Base-by-base conservation (phyloP, 2,888 invertebrate genomes). In the Archips crataeganus region DNA sequence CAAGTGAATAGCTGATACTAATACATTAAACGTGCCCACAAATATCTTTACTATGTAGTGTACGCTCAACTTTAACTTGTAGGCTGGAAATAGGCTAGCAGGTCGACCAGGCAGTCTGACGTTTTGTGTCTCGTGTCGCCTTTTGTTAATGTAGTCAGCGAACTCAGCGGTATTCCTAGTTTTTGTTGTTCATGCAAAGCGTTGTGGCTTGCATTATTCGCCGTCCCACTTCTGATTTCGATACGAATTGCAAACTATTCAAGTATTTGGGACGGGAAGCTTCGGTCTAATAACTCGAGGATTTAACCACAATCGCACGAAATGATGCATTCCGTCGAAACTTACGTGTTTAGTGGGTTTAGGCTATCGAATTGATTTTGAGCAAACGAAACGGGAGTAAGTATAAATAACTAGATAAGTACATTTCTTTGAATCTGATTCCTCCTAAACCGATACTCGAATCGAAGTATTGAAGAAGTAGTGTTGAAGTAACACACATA, bases 91-190 rank as follows among this genome's bases (percentile, higher is more conserved):
- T 65, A 65, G 65, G 65, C 65, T 65, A 65, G 36, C 36, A 36
- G 49, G 65, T 51, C 66, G 65, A 15, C 10, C 36, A 51, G 51
- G 57, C 66, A 13, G 66, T 57, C 57, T 49, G 65, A 65, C 66
- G 54, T 67, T 57, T 67, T 67, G 66, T 57, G 66, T 42, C 57
- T 63, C 63, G 63, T 45, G 32, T 63, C 47, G 63, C 34, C 63
- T 63, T 63, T 63, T 63, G 63, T 67, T 57, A 57, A 57, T 67
- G 66, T 57, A 42, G 66, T 67, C 66, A 32, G 66, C 57, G 66
- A 54, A 57, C 54, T 67, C 66, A n/a, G 66, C 66, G 66, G 66
- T 42, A 67, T 67, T 67, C 66, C 66, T 57, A 67, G 66, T 57
- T 67, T 67, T 67, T 67, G 66, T 57, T 67, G 66, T 57, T 57